These are phyloP conservation scores for Mamestra brassicae DNA, from an alignment of 2,888 invertebrate genomes.

Conservation along the genomic window DNA sequence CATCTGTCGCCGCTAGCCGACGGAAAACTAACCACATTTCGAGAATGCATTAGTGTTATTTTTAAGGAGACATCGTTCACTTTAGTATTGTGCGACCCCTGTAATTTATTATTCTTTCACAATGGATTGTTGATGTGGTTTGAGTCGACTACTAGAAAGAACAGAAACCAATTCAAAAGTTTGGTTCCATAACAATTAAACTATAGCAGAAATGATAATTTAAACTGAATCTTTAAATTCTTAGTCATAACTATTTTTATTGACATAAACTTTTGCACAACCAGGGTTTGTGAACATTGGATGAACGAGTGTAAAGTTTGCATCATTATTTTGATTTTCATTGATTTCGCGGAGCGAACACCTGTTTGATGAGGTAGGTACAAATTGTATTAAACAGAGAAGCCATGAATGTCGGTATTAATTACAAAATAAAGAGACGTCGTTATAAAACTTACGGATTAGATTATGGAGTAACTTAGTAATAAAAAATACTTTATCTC, in stretches of 20 bases:
- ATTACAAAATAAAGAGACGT: not conserved
- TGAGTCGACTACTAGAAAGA: conserved; percentile 16
- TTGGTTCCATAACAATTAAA: not conserved
- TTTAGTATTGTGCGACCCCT: conserved; percentile 31
- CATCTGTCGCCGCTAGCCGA: conserved; percentile 81
- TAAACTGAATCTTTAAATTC: not conserved
- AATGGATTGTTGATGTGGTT: conserved; percentile 36
- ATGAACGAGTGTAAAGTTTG: not conserved
- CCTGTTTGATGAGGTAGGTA: not conserved
- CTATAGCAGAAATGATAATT: conserved; percentile 3
- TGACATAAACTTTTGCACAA: not conserved
- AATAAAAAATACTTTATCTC: not conserved
- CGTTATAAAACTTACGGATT: not conserved
- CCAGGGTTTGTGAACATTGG: not conserved
- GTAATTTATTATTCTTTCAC: conserved; percentile 42
- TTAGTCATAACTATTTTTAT: not conserved
- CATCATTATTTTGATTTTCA: not conserved
- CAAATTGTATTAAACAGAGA: not conserved
- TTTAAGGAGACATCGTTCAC: conserved; percentile 43
- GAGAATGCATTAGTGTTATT: conserved; percentile 75
- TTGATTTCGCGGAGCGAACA: not conserved
- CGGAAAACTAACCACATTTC: conserved; percentile 79
- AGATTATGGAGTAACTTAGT: no score
- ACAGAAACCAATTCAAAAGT: conserved; percentile 13
- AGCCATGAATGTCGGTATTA: not conserved